Conservation (phyloP, 37 sponge, comb jelly and placozoan species). For the Beroe forskalii region DNA sequence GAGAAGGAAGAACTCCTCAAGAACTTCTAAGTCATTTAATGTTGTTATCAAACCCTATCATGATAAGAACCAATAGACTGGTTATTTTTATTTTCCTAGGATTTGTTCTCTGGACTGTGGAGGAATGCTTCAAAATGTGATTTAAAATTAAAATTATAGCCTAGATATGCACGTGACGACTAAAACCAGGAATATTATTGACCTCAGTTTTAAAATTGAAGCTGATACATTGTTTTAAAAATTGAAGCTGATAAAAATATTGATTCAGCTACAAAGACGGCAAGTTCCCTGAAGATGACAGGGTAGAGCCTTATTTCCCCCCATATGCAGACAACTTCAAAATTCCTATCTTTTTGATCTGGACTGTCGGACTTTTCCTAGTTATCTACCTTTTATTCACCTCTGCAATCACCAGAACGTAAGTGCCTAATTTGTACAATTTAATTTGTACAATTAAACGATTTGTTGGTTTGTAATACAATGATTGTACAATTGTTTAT, state of each 20-base stretch:
- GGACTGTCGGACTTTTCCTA: constrained; percentile 10
- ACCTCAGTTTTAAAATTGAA: too few species aligned
- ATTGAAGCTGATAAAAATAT: too few species aligned
- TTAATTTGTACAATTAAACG: too few species aligned
- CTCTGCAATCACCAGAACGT: constrained; percentile 39
- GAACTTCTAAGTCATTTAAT: constrained; percentile 56
- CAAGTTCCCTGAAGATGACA: not conserved
- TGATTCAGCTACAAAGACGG: constrained; percentile 52
- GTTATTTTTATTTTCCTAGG: not conserved
- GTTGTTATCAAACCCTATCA: not conserved
- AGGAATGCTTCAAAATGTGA: too few species aligned
- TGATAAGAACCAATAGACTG: not conserved
- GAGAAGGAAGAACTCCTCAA: constrained; percentile 31
- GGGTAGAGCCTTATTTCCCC: constrained; percentile 3
- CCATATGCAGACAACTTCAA: constrained; percentile 23
- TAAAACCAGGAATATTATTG: too few species aligned
- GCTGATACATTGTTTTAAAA: too few species aligned
- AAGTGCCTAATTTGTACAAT: not conserved
- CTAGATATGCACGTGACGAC: too few species aligned
- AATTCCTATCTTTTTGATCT: constrained; percentile 15
- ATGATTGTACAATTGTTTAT: too few species aligned
- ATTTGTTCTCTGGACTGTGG: too few species aligned
- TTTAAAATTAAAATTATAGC: too few species aligned
- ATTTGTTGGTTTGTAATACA: too few species aligned
- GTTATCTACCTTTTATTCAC: not conserved